A percentile compares a stretch with the other conserved stretches of the same genome.
Conservation (phyloP, 2,888 invertebrate genomes). For the Palloptera scutellata region DNA sequence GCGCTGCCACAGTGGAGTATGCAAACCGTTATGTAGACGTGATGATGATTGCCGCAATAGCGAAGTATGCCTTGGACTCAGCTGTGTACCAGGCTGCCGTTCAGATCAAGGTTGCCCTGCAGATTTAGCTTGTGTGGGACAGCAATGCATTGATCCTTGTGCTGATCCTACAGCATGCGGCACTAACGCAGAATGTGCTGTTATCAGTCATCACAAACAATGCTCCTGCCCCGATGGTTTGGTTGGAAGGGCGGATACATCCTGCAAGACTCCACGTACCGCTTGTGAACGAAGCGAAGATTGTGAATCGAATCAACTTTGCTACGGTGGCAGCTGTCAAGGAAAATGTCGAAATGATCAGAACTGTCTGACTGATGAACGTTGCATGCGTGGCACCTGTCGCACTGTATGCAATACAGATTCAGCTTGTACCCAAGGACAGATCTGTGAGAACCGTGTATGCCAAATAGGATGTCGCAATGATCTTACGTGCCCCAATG, state of each 20-base stretch:
- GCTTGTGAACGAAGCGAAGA: slow-evolving; percentile 73
- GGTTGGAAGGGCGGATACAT: slow-evolving; percentile 77
- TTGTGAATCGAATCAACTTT: slow-evolving; percentile 76
- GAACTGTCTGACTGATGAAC: slow-evolving; percentile 84
- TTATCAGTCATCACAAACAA: slow-evolving; percentile 75
- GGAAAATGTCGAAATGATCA: slow-evolving; percentile 81
- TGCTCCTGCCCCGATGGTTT: slow-evolving; percentile 78
- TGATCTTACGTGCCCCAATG: slow-evolving; percentile 78
- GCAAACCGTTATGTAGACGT: slow-evolving; percentile 82
- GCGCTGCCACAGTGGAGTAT: slow-evolving; percentile 72
- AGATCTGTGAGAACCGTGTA: slow-evolving; percentile 87
- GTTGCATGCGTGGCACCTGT: slow-evolving; percentile 84
- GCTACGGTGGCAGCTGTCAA: slow-evolving; percentile 81
- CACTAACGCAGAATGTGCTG: slow-evolving; percentile 79
- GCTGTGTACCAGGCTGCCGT: slow-evolving; percentile 83
- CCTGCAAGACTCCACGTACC: slow-evolving; percentile 75
- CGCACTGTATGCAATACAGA: slow-evolving; percentile 88
- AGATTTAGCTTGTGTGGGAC: slow-evolving; percentile 77
- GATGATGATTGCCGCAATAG: slow-evolving; percentile 88
- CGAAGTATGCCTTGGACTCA: slow-evolving; percentile 84
- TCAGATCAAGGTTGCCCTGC: slow-evolving; percentile 79
- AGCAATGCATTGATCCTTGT: slow-evolving; percentile 83
- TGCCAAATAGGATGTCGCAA: slow-evolving; percentile 88
- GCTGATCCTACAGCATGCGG: slow-evolving; percentile 81
- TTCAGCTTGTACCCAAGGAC: slow-evolving; percentile 78